Conservation (phyloP, 2,888 invertebrate genomes). For the Unio pictorum region DNA sequence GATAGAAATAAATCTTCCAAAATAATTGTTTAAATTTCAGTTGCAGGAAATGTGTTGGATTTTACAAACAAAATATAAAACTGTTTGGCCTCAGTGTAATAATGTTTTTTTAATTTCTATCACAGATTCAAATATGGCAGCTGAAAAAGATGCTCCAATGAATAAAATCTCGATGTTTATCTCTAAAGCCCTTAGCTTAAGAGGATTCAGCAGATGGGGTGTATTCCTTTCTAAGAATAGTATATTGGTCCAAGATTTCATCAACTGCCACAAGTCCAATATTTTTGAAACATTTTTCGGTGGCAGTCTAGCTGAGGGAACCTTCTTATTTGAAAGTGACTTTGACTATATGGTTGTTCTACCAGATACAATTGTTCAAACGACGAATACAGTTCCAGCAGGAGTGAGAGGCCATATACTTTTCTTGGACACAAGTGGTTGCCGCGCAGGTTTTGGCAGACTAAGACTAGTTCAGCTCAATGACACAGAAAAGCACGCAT, state of each 20-base stretch:
- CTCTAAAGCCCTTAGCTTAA: too few species aligned
- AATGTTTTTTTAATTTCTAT: too few species aligned
- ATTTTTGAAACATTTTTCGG: slow-evolving; percentile 2
- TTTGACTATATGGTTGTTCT: slow-evolving; percentile 10
- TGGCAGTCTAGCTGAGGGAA: slow-evolving; percentile 12
- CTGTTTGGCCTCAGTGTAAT: too few species aligned
- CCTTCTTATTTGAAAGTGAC: slow-evolving; percentile 5
- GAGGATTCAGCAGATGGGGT: not conserved
- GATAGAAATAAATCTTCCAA: too few species aligned
- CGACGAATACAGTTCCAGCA: not conserved
- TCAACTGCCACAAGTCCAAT: not conserved
- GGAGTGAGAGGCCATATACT: slow-evolving; percentile 1
- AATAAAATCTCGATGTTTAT: too few species aligned
- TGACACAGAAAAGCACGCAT: not conserved
- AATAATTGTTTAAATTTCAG: too few species aligned
- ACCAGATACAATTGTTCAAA: slow-evolving; percentile 3
- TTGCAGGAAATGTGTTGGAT: too few species aligned
- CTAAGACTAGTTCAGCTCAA: slow-evolving; percentile 4
- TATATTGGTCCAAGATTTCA: slow-evolving; percentile 6
- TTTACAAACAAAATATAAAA: too few species aligned
- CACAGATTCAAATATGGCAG: too few species aligned
- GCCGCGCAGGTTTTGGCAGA: slow-evolving; percentile 6
- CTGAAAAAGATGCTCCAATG: too few species aligned
- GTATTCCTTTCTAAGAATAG: slow-evolving; percentile 1
- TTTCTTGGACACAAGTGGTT: slow-evolving; percentile 1